Percentiles rank a stretch among this genome's conserved stretches.
phyloP scores from a whole-genome alignment of 2,113 vertebrate species.

The Cervus canadensis region DNA sequence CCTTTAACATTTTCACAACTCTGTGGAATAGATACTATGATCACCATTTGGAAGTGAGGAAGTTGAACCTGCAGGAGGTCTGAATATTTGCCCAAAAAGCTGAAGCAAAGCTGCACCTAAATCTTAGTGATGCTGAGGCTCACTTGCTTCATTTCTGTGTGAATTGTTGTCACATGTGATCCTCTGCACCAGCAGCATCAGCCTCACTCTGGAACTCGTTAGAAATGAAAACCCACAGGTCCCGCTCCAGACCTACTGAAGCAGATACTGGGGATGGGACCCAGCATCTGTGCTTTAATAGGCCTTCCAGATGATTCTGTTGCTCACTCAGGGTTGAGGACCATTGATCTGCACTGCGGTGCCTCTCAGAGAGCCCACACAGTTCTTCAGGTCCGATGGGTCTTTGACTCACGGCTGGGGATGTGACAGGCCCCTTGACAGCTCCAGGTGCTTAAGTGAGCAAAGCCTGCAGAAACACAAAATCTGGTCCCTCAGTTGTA shows the following conservation, averaged over 20 bases:
- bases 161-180: neutral
- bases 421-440: conserved; percentile 4
- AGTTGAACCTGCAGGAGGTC: neutral
- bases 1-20: neutral
- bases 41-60: neutral
- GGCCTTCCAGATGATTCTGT: neutral
- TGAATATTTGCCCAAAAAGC: neutral
- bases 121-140: neutral
- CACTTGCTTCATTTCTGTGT: neutral
- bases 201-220: neutral
- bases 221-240: neutral
- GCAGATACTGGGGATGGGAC: neutral
- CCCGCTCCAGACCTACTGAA: neutral
- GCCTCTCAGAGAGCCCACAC: neutral
- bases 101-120: neutral
- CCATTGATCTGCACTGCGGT: neutral
- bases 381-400: neutral
- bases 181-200: neutral
- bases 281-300: neutral
- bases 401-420: neutral
- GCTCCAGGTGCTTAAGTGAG: neutral
- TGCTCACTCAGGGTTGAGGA: neutral
- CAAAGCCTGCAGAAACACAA: conserved; percentile 19
- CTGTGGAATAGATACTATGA: neutral
- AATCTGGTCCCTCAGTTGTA: neutral